phyloP scores from a whole-genome alignment of 2,113 vertebrate species.

The Macquaria ambigua region DNA sequence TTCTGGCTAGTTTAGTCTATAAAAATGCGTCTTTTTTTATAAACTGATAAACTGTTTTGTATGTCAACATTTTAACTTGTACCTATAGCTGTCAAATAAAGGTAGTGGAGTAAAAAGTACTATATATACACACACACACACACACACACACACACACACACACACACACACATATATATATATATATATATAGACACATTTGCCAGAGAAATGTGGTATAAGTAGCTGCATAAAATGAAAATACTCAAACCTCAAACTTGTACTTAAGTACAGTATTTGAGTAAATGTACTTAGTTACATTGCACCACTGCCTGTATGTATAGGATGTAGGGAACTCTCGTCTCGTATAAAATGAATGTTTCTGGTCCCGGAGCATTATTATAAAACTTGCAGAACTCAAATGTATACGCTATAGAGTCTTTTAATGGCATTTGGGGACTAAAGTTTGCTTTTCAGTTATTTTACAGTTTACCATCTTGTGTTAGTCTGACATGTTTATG shows the following conservation, averaged over 20 bases:
- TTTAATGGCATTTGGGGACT: slow-evolving; percentile 32
- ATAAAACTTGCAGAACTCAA: neutral
- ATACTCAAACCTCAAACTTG: neutral
- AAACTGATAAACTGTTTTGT: neutral
- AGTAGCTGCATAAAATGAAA: neutral
- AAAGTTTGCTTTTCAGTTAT: slow-evolving; percentile 26
- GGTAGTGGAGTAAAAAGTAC: neutral
- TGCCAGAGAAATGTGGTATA: neutral
- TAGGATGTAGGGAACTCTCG: neutral
- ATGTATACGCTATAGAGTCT: neutral
- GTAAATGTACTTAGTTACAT: neutral
- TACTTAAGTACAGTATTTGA: no score
- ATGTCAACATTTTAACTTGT: neutral
- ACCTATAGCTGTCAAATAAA: neutral
- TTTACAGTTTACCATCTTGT: slow-evolving; percentile 35
- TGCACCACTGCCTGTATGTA: no score
- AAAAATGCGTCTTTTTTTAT: neutral
- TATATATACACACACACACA: no score
- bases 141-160: no score
- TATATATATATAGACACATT: neutral
- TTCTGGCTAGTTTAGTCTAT: neutral
- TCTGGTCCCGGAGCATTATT: neutral
- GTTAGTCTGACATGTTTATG: slow-evolving; percentile 48
- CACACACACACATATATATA: no score
- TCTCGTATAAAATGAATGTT: neutral